phyloP scores from a whole-genome alignment of 2,888 invertebrate genomes.

The Spialia ferax region DNA sequence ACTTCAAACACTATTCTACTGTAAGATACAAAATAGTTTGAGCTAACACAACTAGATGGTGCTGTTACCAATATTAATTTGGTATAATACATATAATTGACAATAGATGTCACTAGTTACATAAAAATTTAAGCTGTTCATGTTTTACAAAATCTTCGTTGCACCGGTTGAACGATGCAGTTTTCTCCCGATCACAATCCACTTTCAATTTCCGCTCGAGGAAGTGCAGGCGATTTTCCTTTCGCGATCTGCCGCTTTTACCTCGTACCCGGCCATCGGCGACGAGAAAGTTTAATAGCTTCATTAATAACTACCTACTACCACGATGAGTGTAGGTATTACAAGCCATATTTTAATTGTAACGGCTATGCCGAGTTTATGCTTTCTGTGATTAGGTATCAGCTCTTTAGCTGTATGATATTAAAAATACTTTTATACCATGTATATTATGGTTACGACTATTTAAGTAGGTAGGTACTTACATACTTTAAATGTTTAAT shows the following conservation, averaged over 20 bases:
- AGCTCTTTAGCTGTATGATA: background rate
- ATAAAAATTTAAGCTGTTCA: background rate
- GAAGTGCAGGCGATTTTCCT: slow-evolving; percentile 81
- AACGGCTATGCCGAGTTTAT: slow-evolving; percentile 5
- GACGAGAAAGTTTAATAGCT: slow-evolving; percentile 61
- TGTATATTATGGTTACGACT: background rate
- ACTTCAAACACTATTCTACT: background rate
- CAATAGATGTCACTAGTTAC: slow-evolving; percentile 61
- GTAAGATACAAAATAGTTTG: background rate
- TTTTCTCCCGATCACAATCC: slow-evolving; percentile 76
- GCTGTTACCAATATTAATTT: slow-evolving; percentile 35
- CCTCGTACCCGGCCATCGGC: slow-evolving; percentile 53
- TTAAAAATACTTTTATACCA: background rate
- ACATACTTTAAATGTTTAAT: no score
- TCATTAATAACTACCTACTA: slow-evolving; percentile 29
- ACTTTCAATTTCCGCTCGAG: slow-evolving; percentile 85
- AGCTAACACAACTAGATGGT: slow-evolving; percentile 57
- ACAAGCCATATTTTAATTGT: slow-evolving; percentile 1
- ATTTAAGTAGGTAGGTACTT: no score
- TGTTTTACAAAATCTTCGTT: slow-evolving; percentile 37
- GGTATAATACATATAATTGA: slow-evolving; percentile 25
- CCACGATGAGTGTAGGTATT: slow-evolving; percentile 16
- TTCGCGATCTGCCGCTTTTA: slow-evolving; percentile 78
- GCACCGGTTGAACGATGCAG: slow-evolving; percentile 56
- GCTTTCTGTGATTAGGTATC: background rate